Conservation (phyloP, 2,113 vertebrate species). For the Poeciliopsis turrubarensis region DNA sequence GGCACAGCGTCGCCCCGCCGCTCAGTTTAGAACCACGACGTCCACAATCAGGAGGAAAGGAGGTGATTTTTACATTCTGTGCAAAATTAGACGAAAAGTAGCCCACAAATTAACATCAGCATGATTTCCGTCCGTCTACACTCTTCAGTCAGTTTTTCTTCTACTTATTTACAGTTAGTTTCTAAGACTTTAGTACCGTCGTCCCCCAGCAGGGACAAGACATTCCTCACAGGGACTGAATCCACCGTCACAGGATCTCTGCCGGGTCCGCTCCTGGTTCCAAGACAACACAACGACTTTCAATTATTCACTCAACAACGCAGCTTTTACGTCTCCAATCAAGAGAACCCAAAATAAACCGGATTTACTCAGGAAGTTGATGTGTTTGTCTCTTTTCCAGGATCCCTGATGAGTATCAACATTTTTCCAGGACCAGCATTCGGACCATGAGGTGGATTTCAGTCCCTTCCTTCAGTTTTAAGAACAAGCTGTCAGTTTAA, state of each 20-base stretch:
- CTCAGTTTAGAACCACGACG: not conserved
- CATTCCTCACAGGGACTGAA: slow-evolving; percentile 41
- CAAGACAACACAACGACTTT: not conserved
- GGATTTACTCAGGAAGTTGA: not conserved
- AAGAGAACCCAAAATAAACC: not conserved
- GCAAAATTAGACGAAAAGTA: slow-evolving; percentile 63
- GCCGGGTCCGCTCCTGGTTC: not conserved
- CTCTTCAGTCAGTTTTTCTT: slow-evolving; percentile 23
- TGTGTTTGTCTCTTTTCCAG: slow-evolving; percentile 3
- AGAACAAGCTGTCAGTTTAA: slow-evolving; percentile 34
- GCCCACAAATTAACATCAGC: slow-evolving; percentile 23
- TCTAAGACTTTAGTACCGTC: slow-evolving; percentile 63
- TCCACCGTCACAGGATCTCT: slow-evolving; percentile 32
- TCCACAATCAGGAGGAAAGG: slow-evolving; percentile 23
- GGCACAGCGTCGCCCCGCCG: not conserved
- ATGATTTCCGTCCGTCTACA: slow-evolving; percentile 1
- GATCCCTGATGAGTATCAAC: slow-evolving; percentile 38
- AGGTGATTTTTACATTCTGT: slow-evolving; percentile 69
- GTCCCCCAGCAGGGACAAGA: slow-evolving; percentile 21
- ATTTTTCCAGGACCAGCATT: not conserved
- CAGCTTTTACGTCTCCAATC: no score
- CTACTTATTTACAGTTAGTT: slow-evolving; percentile 64
- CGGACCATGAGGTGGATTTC: slow-evolving; percentile 19
- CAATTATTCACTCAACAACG: not conserved
- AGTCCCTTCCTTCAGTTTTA: slow-evolving; percentile 11